phyloP scores from a whole-genome alignment of 2,888 invertebrate genomes.

The Cotesia congregata region DNA sequence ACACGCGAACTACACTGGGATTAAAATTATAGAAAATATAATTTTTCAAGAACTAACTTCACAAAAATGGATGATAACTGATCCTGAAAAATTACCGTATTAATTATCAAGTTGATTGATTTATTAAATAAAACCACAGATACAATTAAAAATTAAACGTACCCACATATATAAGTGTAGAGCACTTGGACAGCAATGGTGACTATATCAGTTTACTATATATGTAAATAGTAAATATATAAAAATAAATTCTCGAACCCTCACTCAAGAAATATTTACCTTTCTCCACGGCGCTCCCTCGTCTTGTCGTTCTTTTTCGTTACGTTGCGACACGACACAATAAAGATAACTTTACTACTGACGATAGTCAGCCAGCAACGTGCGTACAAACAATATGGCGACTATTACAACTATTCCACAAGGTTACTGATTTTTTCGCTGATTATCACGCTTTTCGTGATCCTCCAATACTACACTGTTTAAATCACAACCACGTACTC shows the following conservation, averaged over 20 bases:
- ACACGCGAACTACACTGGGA: constrained; percentile 20
- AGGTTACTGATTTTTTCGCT: constrained; percentile 60
- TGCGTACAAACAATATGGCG: constrained; percentile 64
- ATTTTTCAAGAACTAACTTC: background rate
- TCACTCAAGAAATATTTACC: constrained; percentile 44
- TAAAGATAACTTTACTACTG: constrained; percentile 3
- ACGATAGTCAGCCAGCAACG: constrained; percentile 51
- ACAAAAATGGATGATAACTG: background rate
- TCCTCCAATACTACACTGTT: constrained; percentile 57
- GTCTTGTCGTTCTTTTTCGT: constrained; percentile 33
- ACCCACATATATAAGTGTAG: background rate
- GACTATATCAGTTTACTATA: background rate
- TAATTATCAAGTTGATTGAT: background rate
- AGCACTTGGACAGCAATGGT: background rate
- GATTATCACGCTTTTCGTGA: constrained; percentile 52
- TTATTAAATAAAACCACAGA: too few relatives aligned
- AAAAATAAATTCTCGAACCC: background rate
- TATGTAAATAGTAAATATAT: background rate
- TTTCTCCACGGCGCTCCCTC: constrained; percentile 42
- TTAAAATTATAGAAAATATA: background rate
- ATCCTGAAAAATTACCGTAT: background rate
- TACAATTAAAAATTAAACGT: background rate
- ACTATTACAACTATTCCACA: constrained; percentile 50
- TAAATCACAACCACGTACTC: constrained; percentile 43
- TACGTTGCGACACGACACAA: constrained; percentile 28